Evolutionary conservation across 2,888 invertebrate genomes (phyloP), one percentile per base, ranked within the genome.

Genomic region (Dromius quadrimaculatus): DNA sequence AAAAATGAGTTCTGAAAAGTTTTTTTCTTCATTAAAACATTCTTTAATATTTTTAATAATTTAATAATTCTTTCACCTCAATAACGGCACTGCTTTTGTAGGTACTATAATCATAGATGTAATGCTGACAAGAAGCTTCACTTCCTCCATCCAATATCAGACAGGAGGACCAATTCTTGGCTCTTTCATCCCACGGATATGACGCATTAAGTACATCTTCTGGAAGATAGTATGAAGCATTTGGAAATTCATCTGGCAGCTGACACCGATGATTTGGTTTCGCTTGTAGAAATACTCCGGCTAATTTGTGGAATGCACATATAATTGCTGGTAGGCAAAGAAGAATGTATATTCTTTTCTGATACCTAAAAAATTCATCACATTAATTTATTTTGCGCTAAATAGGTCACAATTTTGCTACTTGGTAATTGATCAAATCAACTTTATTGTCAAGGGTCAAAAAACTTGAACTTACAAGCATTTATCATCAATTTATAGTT

Each of bases 241-340:
- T 87, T 8, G 78, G 73, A 47, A 80, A 75, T 77, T 90, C 90
- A 71, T 82, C 80, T 2, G 89, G 88, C 71, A 90, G 78, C 50
- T 84, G 78, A 76, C 90, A 91, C 72, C 91, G 87, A 78, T 88
- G 86, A 71, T 87, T 81, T 69, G 89, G 87, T 81, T 87, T 88
- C 2, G 90, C 90, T 71, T 88, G 85, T 4, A 91, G 82, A 78
- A 92, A 91, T 0, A 90, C 90, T 71, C 90, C 90, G 11, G 88
- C 89, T 43, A 92, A 81, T 79, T 91, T 91, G 79, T 91, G 91
- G 75, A 92, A 88, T 54, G 91, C 91, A 80, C 90, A 90, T 11
- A 88, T 84, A 76, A 92, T 89, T 4, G 90, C 88, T 15, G 91
- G 90, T 54, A 91, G 82, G 76, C 90, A 90, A 43, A 92, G 83